Conservation (phyloP, 2,797 vertebrate genomes). For the Sebastes minor region DNA sequence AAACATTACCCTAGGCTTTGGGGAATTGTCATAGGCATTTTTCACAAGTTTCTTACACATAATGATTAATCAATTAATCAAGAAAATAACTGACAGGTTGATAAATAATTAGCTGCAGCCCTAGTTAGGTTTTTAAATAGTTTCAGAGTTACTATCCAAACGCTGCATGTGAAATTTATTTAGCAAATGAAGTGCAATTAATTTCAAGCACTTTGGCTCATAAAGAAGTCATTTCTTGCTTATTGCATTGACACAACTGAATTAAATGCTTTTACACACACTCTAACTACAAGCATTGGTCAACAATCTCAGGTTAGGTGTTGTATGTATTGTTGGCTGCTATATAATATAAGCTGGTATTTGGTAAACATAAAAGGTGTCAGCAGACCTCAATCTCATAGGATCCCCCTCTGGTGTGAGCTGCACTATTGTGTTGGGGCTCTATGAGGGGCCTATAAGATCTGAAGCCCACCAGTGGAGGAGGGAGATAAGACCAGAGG, state of each 20-base stretch:
- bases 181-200: not conserved
- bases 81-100: not conserved
- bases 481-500: constrained; percentile 15
- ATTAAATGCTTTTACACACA: not conserved
- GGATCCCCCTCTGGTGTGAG: not conserved
- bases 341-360: not conserved
- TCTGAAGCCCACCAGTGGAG: constrained; percentile 18
- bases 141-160: not conserved
- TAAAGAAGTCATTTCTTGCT: not conserved
- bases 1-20: not conserved
- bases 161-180: not conserved
- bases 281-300: not conserved
- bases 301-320: not conserved
- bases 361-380: not conserved
- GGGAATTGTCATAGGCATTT: not conserved
- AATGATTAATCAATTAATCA: not conserved
- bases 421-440: constrained; percentile 1
- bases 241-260: constrained; percentile 4
- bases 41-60: not conserved
- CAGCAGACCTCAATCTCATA: not conserved
- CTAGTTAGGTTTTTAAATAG: not conserved
- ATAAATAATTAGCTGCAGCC: not conserved
- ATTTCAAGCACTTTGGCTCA: not conserved
- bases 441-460: not conserved
- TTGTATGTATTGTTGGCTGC: not conserved